phyloP scores from a whole-genome alignment of 2,888 invertebrate species.

The Escarpia spicata region DNA sequence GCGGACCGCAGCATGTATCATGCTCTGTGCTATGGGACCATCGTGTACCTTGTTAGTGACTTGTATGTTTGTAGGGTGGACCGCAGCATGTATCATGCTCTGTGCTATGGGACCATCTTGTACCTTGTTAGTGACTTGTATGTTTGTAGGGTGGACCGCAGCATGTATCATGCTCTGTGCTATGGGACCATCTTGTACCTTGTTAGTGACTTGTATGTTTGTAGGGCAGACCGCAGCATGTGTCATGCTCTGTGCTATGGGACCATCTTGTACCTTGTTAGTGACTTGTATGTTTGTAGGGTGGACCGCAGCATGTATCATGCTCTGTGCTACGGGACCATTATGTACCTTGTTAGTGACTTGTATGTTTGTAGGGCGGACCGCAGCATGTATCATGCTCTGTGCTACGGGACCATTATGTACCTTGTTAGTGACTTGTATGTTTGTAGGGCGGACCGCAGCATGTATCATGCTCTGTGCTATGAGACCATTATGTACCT shows the following conservation, averaged over 20 bases:
- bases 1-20: neutral
- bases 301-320: too few relatives aligned
- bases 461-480: constrained; percentile 93
- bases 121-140: neutral
- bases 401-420: too few relatives aligned
- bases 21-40: constrained; percentile 81
- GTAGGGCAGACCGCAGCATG: too few relatives aligned
- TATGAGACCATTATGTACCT: constrained; percentile 88
- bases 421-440: too few relatives aligned
- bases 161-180: too few relatives aligned
- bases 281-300: too few relatives aligned
- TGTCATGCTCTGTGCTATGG: constrained; percentile 73
- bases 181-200: too few relatives aligned
- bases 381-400: too few relatives aligned
- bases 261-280: constrained; percentile 89
- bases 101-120: neutral
- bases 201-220: too few relatives aligned
- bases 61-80: neutral
- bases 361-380: neutral
- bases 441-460: constrained; percentile 75
- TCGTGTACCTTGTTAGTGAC: constrained; percentile 75
- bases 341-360: neutral
- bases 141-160: neutral
- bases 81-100: neutral
- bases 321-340: too few relatives aligned